Evolutionary conservation across 2,888 invertebrate genomes (phyloP), one percentile per base, ranked within the genome.

Genomic region (Pycnomerus fuliginosus): DNA sequence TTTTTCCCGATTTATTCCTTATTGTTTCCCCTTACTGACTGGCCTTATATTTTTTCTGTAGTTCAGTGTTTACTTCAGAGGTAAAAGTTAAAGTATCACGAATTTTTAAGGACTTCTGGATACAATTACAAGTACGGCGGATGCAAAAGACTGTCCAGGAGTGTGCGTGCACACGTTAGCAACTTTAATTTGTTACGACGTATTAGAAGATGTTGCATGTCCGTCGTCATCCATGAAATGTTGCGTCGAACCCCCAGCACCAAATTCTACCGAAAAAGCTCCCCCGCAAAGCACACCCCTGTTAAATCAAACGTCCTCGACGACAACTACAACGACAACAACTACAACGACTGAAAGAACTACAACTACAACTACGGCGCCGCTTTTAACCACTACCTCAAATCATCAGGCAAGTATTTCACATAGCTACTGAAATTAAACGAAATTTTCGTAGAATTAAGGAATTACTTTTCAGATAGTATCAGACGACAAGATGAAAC

Each of bases 121-220:
- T 63, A 85, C 90, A 16, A 81, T 92, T 65, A 90, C 91, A 45
- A 87, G 85, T 52, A 90, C 91, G 45, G 89, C 85, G 45, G 87
- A 89, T 69, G 80, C 85, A 44, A 87, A 88, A 72, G 85, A 90
- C 69, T 93, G 93, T 65, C 92, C 93, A 0, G 93, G 93, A 1
- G 84, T 87, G 42, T 93, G 93, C 71, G 87, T 91, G 48, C 90
- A 92, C 65, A 82, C 89, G 5, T 71, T 93, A 44, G 90, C 93
- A 1, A 86, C 92, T 1, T 74, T 92, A 47, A 87, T 92, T 61
- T 93, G 93, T 69, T 85, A 86, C 69, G 85, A 90, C 57, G 90
- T 93, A 11, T 75, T 88, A 34, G 89, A 90, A 44, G 84, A 90
- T 63, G 84, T 89, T 12, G 81, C 83, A 45, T 91, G 91, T 61